These are phyloP conservation scores for Bos javanicus DNA, from an alignment of 2,113 vertebrate species.

Conservation along the genomic window DNA sequence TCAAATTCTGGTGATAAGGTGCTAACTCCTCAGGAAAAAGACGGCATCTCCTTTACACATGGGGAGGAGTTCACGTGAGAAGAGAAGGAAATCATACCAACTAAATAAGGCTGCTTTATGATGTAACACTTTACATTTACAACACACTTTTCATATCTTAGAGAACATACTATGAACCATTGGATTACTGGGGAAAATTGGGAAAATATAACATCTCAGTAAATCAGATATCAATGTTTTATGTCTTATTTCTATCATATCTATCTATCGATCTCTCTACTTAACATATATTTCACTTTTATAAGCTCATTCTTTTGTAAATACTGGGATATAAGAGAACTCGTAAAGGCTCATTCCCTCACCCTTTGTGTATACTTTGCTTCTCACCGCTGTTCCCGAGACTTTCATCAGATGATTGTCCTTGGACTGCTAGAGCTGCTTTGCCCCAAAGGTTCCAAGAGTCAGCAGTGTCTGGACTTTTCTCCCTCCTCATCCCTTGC, in stretches of 20 bases:
- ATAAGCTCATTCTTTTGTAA: background rate
- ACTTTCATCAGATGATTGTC: background rate
- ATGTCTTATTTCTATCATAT: background rate
- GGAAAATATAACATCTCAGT: background rate
- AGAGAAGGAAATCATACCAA: background rate
- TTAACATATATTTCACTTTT: background rate
- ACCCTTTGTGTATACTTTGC: background rate
- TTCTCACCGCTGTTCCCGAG: background rate
- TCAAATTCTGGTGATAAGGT: background rate
- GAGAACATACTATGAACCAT: background rate
- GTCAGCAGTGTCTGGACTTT: background rate
- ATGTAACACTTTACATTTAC: background rate
- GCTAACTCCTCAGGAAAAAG: background rate
- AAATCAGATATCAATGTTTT: background rate
- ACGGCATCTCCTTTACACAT: background rate
- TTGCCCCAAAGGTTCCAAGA: background rate
- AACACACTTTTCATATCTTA: background rate
- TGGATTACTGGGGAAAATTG: background rate
- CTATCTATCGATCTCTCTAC: background rate
- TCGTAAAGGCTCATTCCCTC: background rate
- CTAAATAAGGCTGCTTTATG: background rate
- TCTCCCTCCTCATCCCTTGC: accelerated
- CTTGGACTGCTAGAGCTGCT: background rate
- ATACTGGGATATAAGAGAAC: background rate
- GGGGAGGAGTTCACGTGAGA: background rate